Evolutionary conservation across 1,140 invertebrate species (phyloP).

Genomic region (Philopotamus ludificatus): DNA sequence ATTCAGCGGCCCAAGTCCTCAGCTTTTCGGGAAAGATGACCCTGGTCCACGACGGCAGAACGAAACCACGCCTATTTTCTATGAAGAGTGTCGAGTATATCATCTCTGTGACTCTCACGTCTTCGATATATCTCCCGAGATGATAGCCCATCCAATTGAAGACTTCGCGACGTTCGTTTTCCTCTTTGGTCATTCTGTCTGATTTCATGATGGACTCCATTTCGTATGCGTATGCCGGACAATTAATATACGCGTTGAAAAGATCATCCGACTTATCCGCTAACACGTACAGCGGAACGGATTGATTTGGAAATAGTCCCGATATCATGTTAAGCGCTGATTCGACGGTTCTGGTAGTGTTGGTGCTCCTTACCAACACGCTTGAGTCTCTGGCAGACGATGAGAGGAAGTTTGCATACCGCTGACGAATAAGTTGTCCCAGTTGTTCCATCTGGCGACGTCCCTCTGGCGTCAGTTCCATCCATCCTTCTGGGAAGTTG

Average conservation of each 20-base stretch:
- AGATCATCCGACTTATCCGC: conserved; percentile 16
- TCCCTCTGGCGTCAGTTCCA: conserved; percentile 36
- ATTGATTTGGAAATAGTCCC: conserved; percentile 36
- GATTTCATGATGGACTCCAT: neutral
- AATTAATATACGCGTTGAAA: conserved; percentile 18
- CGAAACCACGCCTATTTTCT: conserved; percentile 26
- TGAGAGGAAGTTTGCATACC: conserved; percentile 34
- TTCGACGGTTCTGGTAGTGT: conserved; percentile 30
- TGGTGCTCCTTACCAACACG: conserved; percentile 34
- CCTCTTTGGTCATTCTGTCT: conserved; percentile 20
- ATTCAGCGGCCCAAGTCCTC: conserved; percentile 26
- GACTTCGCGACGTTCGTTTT: neutral
- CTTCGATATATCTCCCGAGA: neutral
- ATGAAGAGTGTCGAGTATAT: conserved; percentile 37
- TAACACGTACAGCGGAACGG: conserved; percentile 23
- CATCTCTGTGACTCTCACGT: neutral
- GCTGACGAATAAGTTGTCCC: conserved; percentile 18
- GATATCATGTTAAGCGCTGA: conserved; percentile 29
- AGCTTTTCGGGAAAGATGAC: conserved; percentile 30
- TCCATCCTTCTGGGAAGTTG: conserved; percentile 38
- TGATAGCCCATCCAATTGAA: neutral
- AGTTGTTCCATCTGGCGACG: conserved; percentile 27
- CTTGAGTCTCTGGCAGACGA: conserved; percentile 4
- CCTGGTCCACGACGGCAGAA: conserved; percentile 35
- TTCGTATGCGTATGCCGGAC: conserved; percentile 27